Evolutionary conservation across 2,797 vertebrate genomes (phyloP).

Genomic region (Anas bahamensis): DNA sequence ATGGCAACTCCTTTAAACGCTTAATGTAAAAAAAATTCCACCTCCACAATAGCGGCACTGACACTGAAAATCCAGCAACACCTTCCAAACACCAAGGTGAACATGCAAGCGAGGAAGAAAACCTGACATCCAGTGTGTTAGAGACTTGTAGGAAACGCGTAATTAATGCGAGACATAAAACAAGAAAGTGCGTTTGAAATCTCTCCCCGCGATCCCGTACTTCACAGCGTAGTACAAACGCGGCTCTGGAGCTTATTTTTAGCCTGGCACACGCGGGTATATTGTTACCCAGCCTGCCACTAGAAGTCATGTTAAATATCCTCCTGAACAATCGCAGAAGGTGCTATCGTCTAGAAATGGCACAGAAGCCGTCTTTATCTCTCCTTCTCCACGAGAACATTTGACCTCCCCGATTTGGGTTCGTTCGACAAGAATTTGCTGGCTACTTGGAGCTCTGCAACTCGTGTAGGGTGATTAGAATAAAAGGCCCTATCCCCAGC

Average conservation of each 20-base stretch:
- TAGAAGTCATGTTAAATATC: slow-evolving; percentile 68
- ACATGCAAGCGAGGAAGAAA: not conserved
- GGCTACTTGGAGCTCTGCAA: slow-evolving; percentile 57
- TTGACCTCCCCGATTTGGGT: slow-evolving; percentile 70
- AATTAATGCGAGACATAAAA: slow-evolving; percentile 54
- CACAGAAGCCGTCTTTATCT: slow-evolving; percentile 53
- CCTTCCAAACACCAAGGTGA: not conserved
- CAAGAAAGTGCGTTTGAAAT: slow-evolving; percentile 49
- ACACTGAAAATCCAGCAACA: not conserved
- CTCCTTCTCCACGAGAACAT: slow-evolving; percentile 52
- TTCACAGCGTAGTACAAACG: slow-evolving; percentile 20
- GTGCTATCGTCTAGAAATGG: slow-evolving; percentile 39
- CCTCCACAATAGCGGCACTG: not conserved
- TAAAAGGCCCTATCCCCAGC: slow-evolving; percentile 37
- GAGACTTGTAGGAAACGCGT: slow-evolving; percentile 11
- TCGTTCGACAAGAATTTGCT: slow-evolving; percentile 48
- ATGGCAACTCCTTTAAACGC: not conserved
- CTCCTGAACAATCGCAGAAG: slow-evolving; percentile 48
- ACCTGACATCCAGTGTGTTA: not conserved
- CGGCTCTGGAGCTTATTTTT: slow-evolving; percentile 61
- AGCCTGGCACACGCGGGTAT: slow-evolving; percentile 48
- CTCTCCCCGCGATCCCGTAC: slow-evolving; percentile 45
- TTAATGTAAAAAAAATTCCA: not conserved
- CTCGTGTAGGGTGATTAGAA: slow-evolving; percentile 25
- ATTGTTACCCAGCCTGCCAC: slow-evolving; percentile 64